A percentile compares a stretch with the other conserved stretches of the same genome.
phyloP scores from a whole-genome alignment of 2,113 vertebrate species.

The Hemiscyllium ocellatum region DNA sequence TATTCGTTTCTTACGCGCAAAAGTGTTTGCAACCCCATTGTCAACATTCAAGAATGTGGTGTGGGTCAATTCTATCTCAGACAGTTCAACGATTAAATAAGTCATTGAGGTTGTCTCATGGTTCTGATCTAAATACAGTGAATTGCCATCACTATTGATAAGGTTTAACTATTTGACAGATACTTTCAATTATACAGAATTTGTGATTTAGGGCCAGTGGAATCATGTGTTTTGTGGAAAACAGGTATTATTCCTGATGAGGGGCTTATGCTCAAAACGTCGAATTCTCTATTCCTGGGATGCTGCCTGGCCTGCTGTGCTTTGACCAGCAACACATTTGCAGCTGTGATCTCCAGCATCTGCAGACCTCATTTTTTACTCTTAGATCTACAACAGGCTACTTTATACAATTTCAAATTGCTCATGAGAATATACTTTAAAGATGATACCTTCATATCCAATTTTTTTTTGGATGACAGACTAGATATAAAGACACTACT shows the following conservation, averaged over 20 bases:
- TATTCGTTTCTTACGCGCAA: background rate
- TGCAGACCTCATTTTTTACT: too few relatives aligned
- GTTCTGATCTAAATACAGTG: background rate
- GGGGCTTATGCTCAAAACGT: too few relatives aligned
- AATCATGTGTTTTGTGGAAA: background rate
- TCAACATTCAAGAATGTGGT: background rate
- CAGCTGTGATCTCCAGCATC: too few relatives aligned
- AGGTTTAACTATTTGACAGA: background rate
- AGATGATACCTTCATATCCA: background rate
- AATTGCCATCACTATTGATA: background rate
- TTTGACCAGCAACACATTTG: too few relatives aligned
- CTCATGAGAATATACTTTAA: background rate
- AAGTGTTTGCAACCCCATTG: background rate
- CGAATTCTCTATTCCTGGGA: too few relatives aligned
- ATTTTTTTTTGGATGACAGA: too few relatives aligned
- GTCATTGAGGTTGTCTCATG: background rate
- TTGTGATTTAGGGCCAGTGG: background rate
- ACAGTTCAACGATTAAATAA: background rate
- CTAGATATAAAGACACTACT: too few relatives aligned
- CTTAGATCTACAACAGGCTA: background rate
- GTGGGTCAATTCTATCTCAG: background rate
- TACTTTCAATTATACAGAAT: background rate
- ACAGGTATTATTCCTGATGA: too few relatives aligned
- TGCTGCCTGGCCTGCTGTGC: too few relatives aligned
- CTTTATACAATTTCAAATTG: background rate